phyloP scores from a whole-genome alignment of 2,113 vertebrate species.

The Ceuthmochares aereus region DNA sequence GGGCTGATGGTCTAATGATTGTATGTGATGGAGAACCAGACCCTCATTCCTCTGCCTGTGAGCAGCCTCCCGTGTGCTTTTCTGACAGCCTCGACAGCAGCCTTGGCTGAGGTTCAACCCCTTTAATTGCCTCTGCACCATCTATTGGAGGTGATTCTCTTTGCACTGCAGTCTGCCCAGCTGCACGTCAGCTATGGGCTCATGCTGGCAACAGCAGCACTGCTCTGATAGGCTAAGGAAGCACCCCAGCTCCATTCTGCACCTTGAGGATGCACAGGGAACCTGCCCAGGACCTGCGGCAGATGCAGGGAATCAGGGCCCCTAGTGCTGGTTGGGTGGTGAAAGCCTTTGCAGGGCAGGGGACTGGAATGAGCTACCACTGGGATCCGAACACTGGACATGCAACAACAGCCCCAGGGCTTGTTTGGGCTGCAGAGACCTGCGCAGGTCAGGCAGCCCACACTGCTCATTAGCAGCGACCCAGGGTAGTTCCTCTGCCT shows the following conservation, averaged over 20 bases:
- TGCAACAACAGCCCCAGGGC: neutral
- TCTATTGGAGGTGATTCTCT: accelerated
- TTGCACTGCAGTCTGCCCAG: accelerated
- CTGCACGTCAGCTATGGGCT: accelerated
- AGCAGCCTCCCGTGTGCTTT: too few species aligned
- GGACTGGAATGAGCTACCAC: accelerated
- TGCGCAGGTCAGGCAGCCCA: neutral
- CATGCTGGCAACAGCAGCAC: neutral
- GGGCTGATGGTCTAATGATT: accelerated
- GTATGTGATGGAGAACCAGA: neutral
- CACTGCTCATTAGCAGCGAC: neutral
- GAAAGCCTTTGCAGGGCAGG: neutral
- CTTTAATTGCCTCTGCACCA: accelerated
- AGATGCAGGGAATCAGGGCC: accelerated
- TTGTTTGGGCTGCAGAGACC: neutral
- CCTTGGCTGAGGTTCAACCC: neutral
- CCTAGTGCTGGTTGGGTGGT: accelerated
- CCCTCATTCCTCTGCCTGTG: accelerated
- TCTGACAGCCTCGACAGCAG: accelerated
- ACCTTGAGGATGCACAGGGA: accelerated
- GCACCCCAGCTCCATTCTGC: accelerated
- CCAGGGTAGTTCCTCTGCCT: neutral
- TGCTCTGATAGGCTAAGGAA: neutral
- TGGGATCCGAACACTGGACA: neutral
- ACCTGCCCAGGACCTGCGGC: accelerated